These are phyloP conservation scores for Labeo calbasu DNA, from an alignment of 2,797 vertebrate genomes.

Conservation along the genomic window DNA sequence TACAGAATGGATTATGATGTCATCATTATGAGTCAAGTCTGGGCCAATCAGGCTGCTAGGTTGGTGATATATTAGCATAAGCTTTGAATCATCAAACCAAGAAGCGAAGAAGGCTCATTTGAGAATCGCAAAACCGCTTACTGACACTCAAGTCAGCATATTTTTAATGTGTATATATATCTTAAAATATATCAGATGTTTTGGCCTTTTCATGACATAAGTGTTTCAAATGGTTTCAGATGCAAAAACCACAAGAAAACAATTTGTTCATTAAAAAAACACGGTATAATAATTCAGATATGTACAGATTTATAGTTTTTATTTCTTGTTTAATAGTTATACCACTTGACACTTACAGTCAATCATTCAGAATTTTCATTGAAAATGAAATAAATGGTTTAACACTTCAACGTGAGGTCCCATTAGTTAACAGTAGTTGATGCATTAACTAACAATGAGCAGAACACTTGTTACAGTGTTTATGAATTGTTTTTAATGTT, in stretches of 20 bases:
- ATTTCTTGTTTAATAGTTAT: not conserved
- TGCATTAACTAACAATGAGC: not conserved
- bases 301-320: not conserved
- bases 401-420: not conserved
- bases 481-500: not conserved
- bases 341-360: not conserved
- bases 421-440: not conserved
- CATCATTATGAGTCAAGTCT: not conserved
- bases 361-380: not conserved
- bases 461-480: not conserved
- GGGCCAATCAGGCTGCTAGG: not conserved
- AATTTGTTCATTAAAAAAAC: not conserved
- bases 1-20: conserved; percentile 3
- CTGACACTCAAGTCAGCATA: not conserved
- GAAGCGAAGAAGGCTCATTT: not conserved
- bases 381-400: not conserved
- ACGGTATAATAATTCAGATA: not conserved
- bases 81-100: not conserved
- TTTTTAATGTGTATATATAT: not conserved
- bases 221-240: not conserved
- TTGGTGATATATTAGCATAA: not conserved
- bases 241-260: not conserved
- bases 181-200: no score
- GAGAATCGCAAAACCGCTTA: not conserved
- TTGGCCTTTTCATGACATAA: no score